A percentile compares a stretch with the other conserved stretches of the same genome.
phyloP scores from a whole-genome alignment of 1,140 invertebrate genomes.

The Trissolcus basalis region DNA sequence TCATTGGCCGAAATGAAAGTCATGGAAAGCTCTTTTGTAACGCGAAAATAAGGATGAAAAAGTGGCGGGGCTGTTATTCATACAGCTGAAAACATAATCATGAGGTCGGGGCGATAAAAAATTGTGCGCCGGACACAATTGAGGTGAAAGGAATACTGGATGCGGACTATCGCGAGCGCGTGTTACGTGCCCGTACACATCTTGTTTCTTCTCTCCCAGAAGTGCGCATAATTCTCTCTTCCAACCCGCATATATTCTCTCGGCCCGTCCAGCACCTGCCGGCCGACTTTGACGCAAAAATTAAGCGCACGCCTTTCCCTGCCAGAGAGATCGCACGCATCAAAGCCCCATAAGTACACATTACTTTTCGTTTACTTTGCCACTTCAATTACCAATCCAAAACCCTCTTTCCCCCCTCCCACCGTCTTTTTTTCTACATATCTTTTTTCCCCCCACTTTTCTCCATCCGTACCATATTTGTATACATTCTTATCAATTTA shows the following conservation, averaged over 20 bases:
- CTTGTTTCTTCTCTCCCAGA: constrained; percentile 41
- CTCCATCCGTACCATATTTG: no score
- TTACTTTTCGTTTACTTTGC: constrained; percentile 17
- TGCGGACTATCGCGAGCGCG: constrained; percentile 34
- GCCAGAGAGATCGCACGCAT: constrained; percentile 24
- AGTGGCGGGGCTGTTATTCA: constrained; percentile 3
- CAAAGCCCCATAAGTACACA: constrained; percentile 47
- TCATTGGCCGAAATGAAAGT: constrained; percentile 4
- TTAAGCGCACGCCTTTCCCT: constrained; percentile 45
- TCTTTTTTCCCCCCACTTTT: no score
- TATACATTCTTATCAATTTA: no score
- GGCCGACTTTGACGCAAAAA: constrained; percentile 43
- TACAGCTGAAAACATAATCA: constrained; percentile 19
- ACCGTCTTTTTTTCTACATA: no score
- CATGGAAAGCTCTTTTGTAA: constrained; percentile 10
- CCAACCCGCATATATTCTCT: constrained; percentile 39
- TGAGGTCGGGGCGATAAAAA: constrained; percentile 21
- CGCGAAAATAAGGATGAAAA: constrained; percentile 11
- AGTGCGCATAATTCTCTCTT: constrained; percentile 48
- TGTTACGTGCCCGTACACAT: constrained; percentile 39
- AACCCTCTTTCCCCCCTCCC: neutral
- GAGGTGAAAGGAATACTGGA: constrained; percentile 48
- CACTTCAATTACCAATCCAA: constrained; percentile 2
- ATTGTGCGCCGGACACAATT: constrained; percentile 16
- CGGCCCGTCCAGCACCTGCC: constrained; percentile 47